Percentiles rank a stretch among this genome's conserved stretches.
Conservation (phyloP, 1,140 invertebrate genomes). For the Druon quercuslanigerum region DNA sequence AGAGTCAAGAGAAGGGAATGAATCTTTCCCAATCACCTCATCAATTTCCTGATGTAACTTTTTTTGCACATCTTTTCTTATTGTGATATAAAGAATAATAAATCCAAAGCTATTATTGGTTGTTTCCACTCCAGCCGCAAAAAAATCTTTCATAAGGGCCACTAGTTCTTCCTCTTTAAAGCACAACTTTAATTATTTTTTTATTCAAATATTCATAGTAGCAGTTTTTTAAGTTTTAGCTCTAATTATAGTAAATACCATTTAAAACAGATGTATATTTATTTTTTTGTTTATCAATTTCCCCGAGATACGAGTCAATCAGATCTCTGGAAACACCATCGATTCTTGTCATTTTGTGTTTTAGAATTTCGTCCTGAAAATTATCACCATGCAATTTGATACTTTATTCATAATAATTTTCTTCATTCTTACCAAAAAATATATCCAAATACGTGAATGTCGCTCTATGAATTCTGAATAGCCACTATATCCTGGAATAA, state of each 20-base stretch:
- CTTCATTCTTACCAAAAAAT: background rate
- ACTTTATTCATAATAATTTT: constrained; percentile 26
- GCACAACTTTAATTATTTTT: constrained; percentile 56
- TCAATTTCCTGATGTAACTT: constrained; percentile 79
- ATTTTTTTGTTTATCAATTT: constrained; percentile 63
- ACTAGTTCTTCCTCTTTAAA: constrained; percentile 75
- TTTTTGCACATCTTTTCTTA: constrained; percentile 77
- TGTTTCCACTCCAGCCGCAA: constrained; percentile 80
- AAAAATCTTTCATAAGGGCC: constrained; percentile 76
- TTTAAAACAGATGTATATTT: constrained; percentile 60
- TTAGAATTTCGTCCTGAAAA: constrained; percentile 64
- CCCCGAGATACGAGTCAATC: constrained; percentile 74
- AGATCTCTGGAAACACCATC: constrained; percentile 68
- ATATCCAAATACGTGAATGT: constrained; percentile 1
- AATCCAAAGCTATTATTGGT: constrained; percentile 79
- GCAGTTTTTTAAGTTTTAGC: too few species aligned
- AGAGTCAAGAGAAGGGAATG: background rate
- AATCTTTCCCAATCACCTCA: constrained; percentile 70
- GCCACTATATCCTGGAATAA: constrained; percentile 75
- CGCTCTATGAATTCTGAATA: constrained; percentile 71
- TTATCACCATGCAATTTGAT: constrained; percentile 39
- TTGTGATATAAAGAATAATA: constrained; percentile 76
- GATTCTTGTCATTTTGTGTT: constrained; percentile 63
- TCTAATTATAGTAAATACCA: constrained; percentile 48
- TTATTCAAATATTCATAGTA: too few species aligned